Percentiles rank a stretch among this genome's conserved stretches.
These are phyloP conservation scores for Lapara coniferarum DNA, from an alignment of 2,888 invertebrate genomes.

Conservation along the genomic window DNA sequence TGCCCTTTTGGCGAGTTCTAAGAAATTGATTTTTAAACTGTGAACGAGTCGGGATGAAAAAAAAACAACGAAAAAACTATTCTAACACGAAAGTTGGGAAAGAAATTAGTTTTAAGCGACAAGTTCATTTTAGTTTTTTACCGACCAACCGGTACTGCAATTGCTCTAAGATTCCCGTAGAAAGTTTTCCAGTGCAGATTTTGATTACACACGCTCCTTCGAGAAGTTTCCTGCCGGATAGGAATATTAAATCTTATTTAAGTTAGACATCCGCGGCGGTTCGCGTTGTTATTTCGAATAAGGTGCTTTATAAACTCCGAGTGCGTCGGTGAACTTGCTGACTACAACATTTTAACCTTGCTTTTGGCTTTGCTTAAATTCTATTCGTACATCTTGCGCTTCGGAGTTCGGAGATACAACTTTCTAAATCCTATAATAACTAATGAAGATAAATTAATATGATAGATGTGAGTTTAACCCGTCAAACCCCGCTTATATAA, in stretches of 20 bases:
- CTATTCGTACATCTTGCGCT: conserved; percentile 4
- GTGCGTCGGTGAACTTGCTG: conserved; percentile 55
- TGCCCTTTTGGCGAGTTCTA: conserved; percentile 66
- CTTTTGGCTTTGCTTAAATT: conserved; percentile 24
- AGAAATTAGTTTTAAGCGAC: conserved; percentile 82
- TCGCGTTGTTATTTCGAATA: conserved; percentile 81
- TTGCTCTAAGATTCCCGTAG: conserved; percentile 73
- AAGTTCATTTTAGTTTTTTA: conserved; percentile 81
- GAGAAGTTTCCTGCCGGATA: conserved; percentile 78
- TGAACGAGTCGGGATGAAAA: conserved; percentile 68
- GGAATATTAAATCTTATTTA: conserved; percentile 84
- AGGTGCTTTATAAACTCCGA: conserved; percentile 76
- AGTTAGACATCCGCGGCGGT: conserved; percentile 79
- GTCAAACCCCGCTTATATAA: too few species aligned
- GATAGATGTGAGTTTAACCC: too few species aligned
- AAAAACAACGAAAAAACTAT: conserved; percentile 76
- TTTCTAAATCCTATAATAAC: not conserved
- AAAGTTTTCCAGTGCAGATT: conserved; percentile 79
- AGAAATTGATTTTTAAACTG: conserved; percentile 81
- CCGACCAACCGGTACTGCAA: conserved; percentile 70
- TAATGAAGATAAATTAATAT: not conserved
- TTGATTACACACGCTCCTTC: conserved; percentile 83
- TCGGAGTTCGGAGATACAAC: too few species aligned
- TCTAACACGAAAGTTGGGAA: conserved; percentile 77
- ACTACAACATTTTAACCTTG: conserved; percentile 65